Evolutionary conservation across 2,888 invertebrate species (phyloP).

Genomic region (Poecilobothrus nobilitatus): DNA sequence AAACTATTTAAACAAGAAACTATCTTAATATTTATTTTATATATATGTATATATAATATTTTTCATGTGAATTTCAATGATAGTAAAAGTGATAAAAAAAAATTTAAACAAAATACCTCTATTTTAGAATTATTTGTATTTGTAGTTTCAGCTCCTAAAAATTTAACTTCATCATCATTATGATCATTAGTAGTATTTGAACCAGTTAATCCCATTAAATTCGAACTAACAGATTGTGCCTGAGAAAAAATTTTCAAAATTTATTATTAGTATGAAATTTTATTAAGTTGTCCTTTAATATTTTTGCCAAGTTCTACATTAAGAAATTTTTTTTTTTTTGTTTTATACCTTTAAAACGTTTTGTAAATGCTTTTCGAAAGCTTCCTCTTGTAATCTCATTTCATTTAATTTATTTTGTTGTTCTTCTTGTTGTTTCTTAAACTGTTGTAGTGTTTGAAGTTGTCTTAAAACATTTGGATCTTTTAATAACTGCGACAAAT

Average conservation of each 20-base stretch:
- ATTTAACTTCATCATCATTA: background rate
- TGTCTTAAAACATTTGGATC: constrained; percentile 86
- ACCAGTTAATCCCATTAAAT: constrained; percentile 31
- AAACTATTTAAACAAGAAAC: constrained; percentile 4
- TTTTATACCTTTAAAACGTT: constrained; percentile 59
- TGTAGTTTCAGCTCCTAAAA: background rate
- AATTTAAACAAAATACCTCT: background rate
- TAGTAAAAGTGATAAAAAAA: background rate
- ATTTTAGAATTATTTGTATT: background rate
- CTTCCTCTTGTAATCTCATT: constrained; percentile 65
- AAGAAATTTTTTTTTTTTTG: constrained; percentile 7
- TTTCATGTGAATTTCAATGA: background rate
- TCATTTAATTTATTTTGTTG: constrained; percentile 59
- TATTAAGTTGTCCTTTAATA: background rate
- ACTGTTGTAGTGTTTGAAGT: constrained; percentile 61
- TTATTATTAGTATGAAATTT: background rate
- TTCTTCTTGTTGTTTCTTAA: constrained; percentile 54
- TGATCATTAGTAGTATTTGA: background rate
- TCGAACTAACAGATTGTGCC: constrained; percentile 45
- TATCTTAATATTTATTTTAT: background rate
- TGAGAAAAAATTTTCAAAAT: constrained; percentile 11
- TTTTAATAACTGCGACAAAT: constrained; percentile 49
- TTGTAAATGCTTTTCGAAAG: constrained; percentile 65
- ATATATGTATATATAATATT: too few relatives aligned
- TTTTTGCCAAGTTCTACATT: too few relatives aligned